These are phyloP conservation scores for Anastrepha obliqua DNA, from an alignment of 1,140 invertebrate genomes.

Conservation along the genomic window DNA sequence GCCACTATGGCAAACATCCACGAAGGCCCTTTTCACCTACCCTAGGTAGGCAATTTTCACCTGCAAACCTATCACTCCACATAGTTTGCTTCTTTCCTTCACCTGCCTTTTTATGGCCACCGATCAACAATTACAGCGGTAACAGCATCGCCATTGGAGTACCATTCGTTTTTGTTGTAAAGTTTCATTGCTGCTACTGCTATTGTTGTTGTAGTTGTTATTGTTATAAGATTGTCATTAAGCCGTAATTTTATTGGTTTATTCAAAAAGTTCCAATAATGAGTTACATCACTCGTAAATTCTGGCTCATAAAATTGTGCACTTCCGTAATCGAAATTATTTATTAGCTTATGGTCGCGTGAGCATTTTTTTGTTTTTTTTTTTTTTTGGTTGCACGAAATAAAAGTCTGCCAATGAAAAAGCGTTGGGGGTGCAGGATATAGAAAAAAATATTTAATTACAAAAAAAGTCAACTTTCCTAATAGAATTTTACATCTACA, in stretches of 20 bases:
- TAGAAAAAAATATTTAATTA: not conserved
- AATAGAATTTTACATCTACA: not conserved
- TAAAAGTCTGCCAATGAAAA: not conserved
- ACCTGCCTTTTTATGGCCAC: constrained; percentile 22
- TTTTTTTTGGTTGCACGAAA: not conserved
- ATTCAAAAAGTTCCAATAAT: constrained; percentile 45
- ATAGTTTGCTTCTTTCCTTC: not conserved
- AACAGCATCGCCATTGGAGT: not conserved
- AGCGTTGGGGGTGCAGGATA: not conserved
- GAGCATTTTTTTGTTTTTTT: not conserved
- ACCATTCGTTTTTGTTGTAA: not conserved
- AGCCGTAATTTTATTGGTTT: constrained; percentile 41
- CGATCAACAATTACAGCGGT: constrained; percentile 40
- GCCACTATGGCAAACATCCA: not conserved
- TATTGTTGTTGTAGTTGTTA: not conserved
- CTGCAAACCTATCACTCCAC: not conserved
- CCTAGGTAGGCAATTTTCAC: not conserved
- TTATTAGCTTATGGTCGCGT: constrained; percentile 4
- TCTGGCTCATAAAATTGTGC: constrained; percentile 24
- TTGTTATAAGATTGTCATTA: constrained; percentile 22
- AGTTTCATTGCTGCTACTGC: not conserved
- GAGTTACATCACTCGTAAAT: constrained; percentile 52
- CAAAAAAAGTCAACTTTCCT: not conserved
- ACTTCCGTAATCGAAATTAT: constrained; percentile 50
- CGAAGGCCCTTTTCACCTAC: not conserved